Percentiles rank a stretch among this genome's conserved stretches.
phyloP scores from a whole-genome alignment of 2,888 invertebrate species.

The Caenorhabditis wallacei region DNA sequence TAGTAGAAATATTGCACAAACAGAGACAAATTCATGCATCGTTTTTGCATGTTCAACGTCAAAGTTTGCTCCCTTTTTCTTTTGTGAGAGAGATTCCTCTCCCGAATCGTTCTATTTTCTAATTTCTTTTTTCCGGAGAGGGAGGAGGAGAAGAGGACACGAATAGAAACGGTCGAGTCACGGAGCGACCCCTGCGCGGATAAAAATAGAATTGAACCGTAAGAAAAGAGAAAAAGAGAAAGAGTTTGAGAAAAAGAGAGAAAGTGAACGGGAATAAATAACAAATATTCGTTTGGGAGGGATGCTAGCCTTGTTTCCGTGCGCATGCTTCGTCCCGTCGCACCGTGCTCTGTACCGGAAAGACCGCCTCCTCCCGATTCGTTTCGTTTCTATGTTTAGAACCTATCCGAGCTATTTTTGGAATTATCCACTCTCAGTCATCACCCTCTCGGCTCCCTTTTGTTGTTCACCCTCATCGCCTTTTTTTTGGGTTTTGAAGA shows the following conservation, averaged over 20 bases:
- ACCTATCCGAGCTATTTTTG: constrained; percentile 42
- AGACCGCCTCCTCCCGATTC: constrained; percentile 18
- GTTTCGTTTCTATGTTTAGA: constrained; percentile 49
- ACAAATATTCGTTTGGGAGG: constrained; percentile 17
- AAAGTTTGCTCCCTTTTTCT: constrained; percentile 26
- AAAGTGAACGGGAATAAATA: constrained; percentile 13
- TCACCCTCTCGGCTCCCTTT: constrained; percentile 11
- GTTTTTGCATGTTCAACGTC: constrained; percentile 21
- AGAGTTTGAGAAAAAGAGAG: constrained; percentile 17
- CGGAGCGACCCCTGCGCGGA: constrained; percentile 36
- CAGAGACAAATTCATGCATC: constrained; percentile 32
- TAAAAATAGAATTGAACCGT: constrained; percentile 48
- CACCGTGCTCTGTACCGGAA: constrained; percentile 44
- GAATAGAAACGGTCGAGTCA: constrained; percentile 52
- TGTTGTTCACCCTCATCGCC: constrained; percentile 13
- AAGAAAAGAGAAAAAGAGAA: constrained; percentile 23
- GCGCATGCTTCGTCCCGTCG: constrained; percentile 25
- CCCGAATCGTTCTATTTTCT: constrained; percentile 40
- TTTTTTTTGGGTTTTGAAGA: constrained; percentile 29
- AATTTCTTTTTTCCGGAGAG: constrained; percentile 21
- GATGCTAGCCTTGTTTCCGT: constrained; percentile 28
- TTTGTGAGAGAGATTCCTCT: constrained; percentile 3
- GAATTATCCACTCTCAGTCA: constrained; percentile 1
- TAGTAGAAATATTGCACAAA: constrained; percentile 34
- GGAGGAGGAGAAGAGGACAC: constrained; percentile 24